Evolutionary conservation across 1,140 invertebrate genomes (phyloP), one percentile per base, ranked within the genome.

Genomic region (Hylaeus anthracinus): DNA sequence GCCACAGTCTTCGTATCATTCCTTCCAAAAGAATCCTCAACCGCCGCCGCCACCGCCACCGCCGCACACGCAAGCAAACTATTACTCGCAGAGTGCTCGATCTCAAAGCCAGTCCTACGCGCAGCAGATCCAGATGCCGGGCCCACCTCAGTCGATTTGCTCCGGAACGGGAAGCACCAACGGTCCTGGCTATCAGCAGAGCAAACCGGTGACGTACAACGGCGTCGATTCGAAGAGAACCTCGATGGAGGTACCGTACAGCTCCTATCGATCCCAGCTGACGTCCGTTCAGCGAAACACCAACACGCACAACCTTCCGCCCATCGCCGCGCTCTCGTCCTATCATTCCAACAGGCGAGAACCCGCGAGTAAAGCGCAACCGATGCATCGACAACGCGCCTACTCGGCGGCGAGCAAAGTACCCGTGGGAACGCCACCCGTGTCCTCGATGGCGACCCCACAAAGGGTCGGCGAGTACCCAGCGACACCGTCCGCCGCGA

Each of bases 271-370:
- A 45, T 70, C 86, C 56, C 75, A 75, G 5, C 56, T 81, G 9
- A 65, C 74, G 26, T 37, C 83, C 51, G 53, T 80, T 1, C 82
- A 88, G 65, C 82, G 90, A 45, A 88, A 61, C 65, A 81, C 86
- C 53, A 93, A 91, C 10, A 94, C 93, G 65, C 94, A 95, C 89
- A 94, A 94, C 80, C 84, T 94, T 41, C 94, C 94, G 5, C 93
- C 94, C 0, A 94, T 94, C 41, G 93, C 92, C 5, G 90, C 92
- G 0, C 87, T 94, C 1, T 94, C 94, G 5, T 93, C 92, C 72
- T 94, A 94, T 79, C 93, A 94, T 87, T 90, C 91, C 60, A 93
- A 91, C 79, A 90, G 92, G 79, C 87, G 80, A 41, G 93, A 94
- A 56, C 71, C 84, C 6, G 9, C 86, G 5, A 82, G 79, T 10